Conservation (phyloP, 2,797 vertebrate species). For the Yasuhikotakia modesta region DNA sequence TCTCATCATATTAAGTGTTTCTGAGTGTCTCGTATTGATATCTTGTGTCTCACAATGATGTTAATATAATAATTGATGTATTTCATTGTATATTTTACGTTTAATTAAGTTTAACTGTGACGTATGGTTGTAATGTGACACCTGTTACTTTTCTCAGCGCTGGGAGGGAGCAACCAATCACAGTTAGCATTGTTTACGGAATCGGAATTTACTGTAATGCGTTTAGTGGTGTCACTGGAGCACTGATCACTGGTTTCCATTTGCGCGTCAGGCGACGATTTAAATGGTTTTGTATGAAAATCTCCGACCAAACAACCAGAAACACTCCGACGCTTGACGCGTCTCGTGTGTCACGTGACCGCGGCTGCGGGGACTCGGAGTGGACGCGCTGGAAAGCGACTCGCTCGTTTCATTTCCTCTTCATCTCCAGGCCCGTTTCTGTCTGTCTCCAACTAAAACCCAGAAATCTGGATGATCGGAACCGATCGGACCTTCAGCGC, state of each 20-base stretch:
- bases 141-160: neutral
- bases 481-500: neutral
- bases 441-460: neutral
- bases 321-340: no score
- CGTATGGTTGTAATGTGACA: neutral
- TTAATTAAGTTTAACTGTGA: no score
- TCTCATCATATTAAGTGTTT: no score
- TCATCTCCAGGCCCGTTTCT: constrained; percentile 1
- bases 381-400: constrained; percentile 18
- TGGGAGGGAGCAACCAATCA: neutral
- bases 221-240: neutral
- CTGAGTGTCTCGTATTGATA: no score
- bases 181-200: neutral
- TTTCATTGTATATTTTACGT: no score
- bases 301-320: neutral
- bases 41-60: no score
- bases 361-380: constrained; percentile 2
- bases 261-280: neutral
- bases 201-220: no score
- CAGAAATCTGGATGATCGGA: neutral
- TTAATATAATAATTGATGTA: no score
- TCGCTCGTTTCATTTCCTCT: constrained; percentile 29
- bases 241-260: neutral
- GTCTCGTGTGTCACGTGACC: neutral
- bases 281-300: neutral